A percentile compares a stretch with the other conserved stretches of the same genome.
Conservation (phyloP, 1,140 invertebrate genomes). For the Berghia stephanieae region DNA sequence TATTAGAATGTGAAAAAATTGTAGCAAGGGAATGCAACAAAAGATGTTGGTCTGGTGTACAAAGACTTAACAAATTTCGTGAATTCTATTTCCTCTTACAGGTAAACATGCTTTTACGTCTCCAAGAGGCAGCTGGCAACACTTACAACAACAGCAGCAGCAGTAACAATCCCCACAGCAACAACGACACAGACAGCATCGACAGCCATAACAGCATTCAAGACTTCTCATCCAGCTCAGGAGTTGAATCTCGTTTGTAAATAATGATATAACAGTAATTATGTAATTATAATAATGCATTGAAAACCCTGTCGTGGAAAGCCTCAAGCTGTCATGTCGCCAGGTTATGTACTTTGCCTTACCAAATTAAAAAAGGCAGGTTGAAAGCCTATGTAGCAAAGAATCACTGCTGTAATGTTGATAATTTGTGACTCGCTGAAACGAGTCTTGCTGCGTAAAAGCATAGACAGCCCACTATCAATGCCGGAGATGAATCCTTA, state of each 20-base stretch:
- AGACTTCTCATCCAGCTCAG: slow-evolving; percentile 44
- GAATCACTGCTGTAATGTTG: neutral
- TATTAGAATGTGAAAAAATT: neutral
- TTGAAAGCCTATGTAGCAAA: neutral
- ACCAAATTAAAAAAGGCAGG: neutral
- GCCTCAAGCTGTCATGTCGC: neutral
- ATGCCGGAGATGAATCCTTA: too few species aligned
- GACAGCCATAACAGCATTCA: slow-evolving; percentile 70
- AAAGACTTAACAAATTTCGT: neutral
- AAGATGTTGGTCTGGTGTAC: neutral
- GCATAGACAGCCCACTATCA: too few species aligned
- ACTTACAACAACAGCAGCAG: slow-evolving; percentile 71
- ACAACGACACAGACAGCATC: slow-evolving; percentile 76
- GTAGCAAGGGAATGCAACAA: neutral
- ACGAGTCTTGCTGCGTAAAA: slow-evolving; percentile 57
- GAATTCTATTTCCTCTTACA: slow-evolving; percentile 60
- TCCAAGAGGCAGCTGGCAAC: slow-evolving; percentile 94
- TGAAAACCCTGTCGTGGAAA: neutral
- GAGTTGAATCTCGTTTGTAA: slow-evolving; percentile 46
- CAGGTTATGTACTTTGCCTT: neutral
- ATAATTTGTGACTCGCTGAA: slow-evolving; percentile 71
- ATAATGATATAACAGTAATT: neutral
- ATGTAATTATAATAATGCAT: neutral
- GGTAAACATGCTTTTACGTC: slow-evolving; percentile 93
- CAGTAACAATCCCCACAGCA: slow-evolving; percentile 78